These are phyloP conservation scores for Netelia fuscicornis DNA, from an alignment of 2,888 invertebrate genomes.

Conservation along the genomic window DNA sequence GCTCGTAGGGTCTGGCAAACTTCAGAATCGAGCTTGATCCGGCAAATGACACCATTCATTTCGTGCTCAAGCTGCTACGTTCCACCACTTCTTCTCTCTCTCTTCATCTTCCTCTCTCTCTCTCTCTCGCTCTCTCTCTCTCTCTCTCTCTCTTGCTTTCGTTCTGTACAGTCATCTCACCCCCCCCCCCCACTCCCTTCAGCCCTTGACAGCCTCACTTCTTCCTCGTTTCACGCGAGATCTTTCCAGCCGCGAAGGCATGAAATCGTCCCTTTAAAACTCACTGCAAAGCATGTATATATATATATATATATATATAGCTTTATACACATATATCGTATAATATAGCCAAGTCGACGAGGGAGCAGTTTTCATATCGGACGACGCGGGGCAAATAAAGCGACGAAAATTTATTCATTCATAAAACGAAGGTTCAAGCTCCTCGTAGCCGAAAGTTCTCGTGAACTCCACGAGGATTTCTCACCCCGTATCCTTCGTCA, in stretches of 20 bases:
- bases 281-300: slow-evolving; percentile 21
- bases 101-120: background rate
- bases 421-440: slow-evolving; percentile 48
- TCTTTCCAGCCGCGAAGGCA: slow-evolving; percentile 62
- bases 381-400: slow-evolving; percentile 43
- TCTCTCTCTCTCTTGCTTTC: background rate
- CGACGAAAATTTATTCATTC: slow-evolving; percentile 63
- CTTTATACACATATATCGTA: background rate
- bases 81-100: slow-evolving; percentile 27
- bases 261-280: slow-evolving; percentile 61
- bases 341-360: slow-evolving; percentile 34
- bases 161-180: background rate
- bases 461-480: slow-evolving; percentile 14
- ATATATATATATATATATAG: background rate
- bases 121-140: background rate
- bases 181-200: background rate
- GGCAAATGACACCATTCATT: slow-evolving; percentile 60
- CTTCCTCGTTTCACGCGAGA: slow-evolving; percentile 47
- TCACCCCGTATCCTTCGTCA: slow-evolving; percentile 14
- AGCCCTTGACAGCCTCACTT: background rate
- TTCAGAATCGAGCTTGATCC: slow-evolving; percentile 40
- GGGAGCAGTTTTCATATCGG: slow-evolving; percentile 56
- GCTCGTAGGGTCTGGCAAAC: background rate
- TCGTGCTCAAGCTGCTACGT: slow-evolving; percentile 49
- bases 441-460: slow-evolving; percentile 11